Evolutionary conservation across 2,113 vertebrate species (phyloP).

Genomic region (Sebastes fasciatus): DNA sequence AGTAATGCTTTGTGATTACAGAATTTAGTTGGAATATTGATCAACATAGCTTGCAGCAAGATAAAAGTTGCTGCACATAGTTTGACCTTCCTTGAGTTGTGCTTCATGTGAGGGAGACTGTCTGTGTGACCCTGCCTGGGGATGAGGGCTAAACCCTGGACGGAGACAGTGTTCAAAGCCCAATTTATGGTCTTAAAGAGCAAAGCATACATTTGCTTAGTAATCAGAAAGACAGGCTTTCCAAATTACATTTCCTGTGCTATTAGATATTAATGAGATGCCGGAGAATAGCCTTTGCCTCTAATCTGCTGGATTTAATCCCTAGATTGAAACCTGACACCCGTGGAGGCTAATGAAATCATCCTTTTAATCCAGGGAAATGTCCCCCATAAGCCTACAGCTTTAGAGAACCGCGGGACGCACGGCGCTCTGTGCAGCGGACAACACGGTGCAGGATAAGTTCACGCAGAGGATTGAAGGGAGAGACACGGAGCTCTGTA

Average conservation of each 20-base stretch:
- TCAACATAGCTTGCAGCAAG: conserved; percentile 43
- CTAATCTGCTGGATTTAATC: conserved; percentile 86
- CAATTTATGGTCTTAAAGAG: conserved; percentile 78
- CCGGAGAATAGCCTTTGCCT: conserved; percentile 76
- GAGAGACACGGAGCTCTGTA: neutral
- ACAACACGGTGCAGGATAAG: conserved; percentile 46
- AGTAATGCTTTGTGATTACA: conserved; percentile 39
- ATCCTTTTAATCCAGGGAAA: conserved; percentile 84
- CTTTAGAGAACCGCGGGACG: conserved; percentile 71
- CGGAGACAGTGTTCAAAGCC: conserved; percentile 73
- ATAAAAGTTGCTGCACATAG: conserved; percentile 52
- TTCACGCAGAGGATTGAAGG: conserved; percentile 38
- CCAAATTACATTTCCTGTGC: conserved; percentile 81
- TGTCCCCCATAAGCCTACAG: conserved; percentile 75
- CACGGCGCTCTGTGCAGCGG: conserved; percentile 34
- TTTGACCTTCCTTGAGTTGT: conserved; percentile 64
- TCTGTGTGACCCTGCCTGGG: conserved; percentile 35
- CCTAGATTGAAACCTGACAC: conserved; percentile 85
- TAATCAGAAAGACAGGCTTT: conserved; percentile 78
- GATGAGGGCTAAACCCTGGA: conserved; percentile 63
- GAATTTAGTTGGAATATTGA: conserved; percentile 25
- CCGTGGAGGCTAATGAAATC: conserved; percentile 86
- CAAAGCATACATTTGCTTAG: conserved; percentile 79
- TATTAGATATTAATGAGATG: conserved; percentile 87
- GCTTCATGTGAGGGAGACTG: conserved; percentile 9